phyloP scores from a whole-genome alignment of 2,888 invertebrate species.

The Volucella inflata region DNA sequence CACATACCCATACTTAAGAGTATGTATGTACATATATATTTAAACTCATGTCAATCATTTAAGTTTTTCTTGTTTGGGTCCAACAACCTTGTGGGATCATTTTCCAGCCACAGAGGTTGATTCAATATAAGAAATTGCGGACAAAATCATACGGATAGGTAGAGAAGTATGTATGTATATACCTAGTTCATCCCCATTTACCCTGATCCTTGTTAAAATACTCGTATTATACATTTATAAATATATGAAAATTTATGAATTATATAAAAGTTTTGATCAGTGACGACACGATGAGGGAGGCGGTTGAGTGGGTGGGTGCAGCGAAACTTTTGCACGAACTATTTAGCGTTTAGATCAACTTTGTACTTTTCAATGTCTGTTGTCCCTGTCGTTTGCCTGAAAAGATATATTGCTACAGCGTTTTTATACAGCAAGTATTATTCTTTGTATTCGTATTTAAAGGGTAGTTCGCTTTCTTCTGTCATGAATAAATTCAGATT shows the following conservation, averaged over 20 bases:
- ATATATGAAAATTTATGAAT: constrained; percentile 70
- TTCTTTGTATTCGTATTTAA: constrained; percentile 37
- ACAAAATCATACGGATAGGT: constrained; percentile 13
- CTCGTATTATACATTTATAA: constrained; percentile 37
- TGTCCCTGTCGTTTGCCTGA: constrained; percentile 15
- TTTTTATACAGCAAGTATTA: constrained; percentile 72
- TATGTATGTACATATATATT: neutral
- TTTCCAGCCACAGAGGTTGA: constrained; percentile 38
- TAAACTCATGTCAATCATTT: constrained; percentile 57
- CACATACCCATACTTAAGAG: constrained; percentile 26
- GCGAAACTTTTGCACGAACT: constrained; percentile 68
- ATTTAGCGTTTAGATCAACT: constrained; percentile 59
- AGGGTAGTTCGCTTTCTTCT: constrained; percentile 62
- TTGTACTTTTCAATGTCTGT: constrained; percentile 40
- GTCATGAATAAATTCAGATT: constrained; percentile 72
- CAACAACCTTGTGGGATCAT: constrained; percentile 52
- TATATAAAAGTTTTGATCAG: constrained; percentile 74
- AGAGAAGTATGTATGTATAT: neutral
- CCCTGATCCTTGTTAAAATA: neutral
- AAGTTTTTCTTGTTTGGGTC: constrained; percentile 61
- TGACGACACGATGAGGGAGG: constrained; percentile 60
- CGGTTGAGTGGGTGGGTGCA: constrained; percentile 23
- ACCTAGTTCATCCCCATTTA: constrained; percentile 11
- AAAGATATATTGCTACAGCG: constrained; percentile 40
- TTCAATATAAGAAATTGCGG: constrained; percentile 63